Percentiles rank a stretch among this genome's conserved stretches.
These are phyloP conservation scores for Plagiodera versicolora DNA, from an alignment of 2,888 invertebrate genomes.

Conservation along the genomic window DNA sequence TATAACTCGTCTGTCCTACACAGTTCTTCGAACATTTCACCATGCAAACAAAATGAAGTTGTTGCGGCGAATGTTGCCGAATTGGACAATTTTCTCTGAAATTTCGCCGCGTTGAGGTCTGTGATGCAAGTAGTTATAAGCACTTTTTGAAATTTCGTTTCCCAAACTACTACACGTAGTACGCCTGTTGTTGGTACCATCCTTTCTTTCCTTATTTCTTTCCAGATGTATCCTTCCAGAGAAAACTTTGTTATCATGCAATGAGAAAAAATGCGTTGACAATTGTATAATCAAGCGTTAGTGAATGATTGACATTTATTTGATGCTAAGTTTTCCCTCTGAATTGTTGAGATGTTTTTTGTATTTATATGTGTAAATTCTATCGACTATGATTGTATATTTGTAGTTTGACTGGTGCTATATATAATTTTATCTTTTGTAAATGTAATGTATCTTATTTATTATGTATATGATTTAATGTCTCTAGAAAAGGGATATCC, in stretches of 20 bases:
- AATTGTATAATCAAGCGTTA: not conserved
- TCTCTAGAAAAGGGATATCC: conserved; percentile 45
- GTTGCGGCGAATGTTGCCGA: conserved; percentile 39
- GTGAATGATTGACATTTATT: not conserved
- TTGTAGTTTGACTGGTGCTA: conserved; percentile 57
- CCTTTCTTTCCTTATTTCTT: conserved; percentile 14
- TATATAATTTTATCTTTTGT: conserved; percentile 52
- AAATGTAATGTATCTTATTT: conserved; percentile 50
- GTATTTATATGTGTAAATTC: conserved; percentile 46
- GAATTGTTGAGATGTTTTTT: conserved; percentile 39
- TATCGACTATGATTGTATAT: conserved; percentile 44
- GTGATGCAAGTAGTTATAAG: conserved; percentile 48
- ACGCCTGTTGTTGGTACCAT: conserved; percentile 19
- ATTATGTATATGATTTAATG: conserved; percentile 43
- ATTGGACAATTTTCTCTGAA: conserved; percentile 38
- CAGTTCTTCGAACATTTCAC: conserved; percentile 30
- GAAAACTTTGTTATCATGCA: not conserved
- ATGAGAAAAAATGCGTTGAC: no score
- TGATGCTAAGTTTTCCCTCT: conserved; percentile 16
- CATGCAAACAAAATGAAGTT: conserved; percentile 21
- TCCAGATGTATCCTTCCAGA: not conserved
- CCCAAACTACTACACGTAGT: conserved; percentile 25
- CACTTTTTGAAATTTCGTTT: conserved; percentile 39
- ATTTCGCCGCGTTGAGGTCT: conserved; percentile 45
- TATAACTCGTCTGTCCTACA: no score